Conservation (phyloP, 2,113 vertebrate genomes). For the Dendropsophus ebraccatus region DNA sequence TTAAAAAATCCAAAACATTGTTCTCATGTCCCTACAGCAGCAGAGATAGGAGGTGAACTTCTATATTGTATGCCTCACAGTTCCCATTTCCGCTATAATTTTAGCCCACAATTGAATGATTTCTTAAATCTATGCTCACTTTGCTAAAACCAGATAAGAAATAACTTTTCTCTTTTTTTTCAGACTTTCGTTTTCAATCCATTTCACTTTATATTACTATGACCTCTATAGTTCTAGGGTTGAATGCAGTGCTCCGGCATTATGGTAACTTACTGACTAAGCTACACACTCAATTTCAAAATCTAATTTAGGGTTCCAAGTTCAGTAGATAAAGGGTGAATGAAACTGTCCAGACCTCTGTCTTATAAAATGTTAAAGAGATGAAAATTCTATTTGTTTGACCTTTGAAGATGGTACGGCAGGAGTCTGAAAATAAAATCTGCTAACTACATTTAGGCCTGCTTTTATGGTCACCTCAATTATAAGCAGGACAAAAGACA, state of each 20-base stretch:
- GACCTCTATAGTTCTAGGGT: slow-evolving; percentile 64
- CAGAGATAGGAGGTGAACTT: neutral
- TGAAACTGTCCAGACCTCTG: slow-evolving; percentile 67
- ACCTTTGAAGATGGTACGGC: slow-evolving; percentile 59
- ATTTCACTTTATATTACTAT: slow-evolving; percentile 66
- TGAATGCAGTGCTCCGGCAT: slow-evolving; percentile 66
- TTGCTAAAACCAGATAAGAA: slow-evolving; percentile 49
- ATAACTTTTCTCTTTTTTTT: slow-evolving; percentile 53
- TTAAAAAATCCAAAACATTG: neutral
- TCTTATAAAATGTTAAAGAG: slow-evolving; percentile 60
- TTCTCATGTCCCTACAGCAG: neutral
- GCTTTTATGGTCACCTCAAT: slow-evolving; percentile 51
- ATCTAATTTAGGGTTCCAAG: slow-evolving; percentile 72
- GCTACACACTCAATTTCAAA: slow-evolving; percentile 72
- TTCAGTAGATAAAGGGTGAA: slow-evolving; percentile 69
- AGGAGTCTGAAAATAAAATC: slow-evolving; percentile 62
- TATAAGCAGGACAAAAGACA: slow-evolving; percentile 56
- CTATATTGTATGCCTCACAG: slow-evolving; percentile 9
- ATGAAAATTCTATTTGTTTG: slow-evolving; percentile 61
- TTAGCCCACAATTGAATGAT: slow-evolving; percentile 19
- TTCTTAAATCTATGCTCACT: slow-evolving; percentile 50
- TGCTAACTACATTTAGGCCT: slow-evolving; percentile 53
- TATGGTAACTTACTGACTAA: slow-evolving; percentile 55
- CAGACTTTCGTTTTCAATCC: slow-evolving; percentile 68
- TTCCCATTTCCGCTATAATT: slow-evolving; percentile 42